Evolutionary conservation across 2,888 invertebrate genomes (phyloP).

Genomic region (Caenorhabditis sp.): DNA sequence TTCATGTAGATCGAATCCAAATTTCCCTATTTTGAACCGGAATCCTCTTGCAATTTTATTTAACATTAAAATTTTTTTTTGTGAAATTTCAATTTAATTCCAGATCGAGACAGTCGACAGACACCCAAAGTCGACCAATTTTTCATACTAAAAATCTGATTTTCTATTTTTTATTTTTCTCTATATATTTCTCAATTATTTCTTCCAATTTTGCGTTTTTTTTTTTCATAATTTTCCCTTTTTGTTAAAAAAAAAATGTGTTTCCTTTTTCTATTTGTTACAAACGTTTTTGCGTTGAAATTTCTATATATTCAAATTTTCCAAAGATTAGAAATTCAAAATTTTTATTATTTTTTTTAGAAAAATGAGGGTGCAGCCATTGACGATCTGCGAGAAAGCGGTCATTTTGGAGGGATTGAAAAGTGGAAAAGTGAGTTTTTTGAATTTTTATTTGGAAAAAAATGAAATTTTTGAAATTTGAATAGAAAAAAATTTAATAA

Average conservation of each 20-base stretch:
- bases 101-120: no score
- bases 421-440: slow-evolving; percentile 40
- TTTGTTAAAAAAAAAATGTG: no score
- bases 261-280: no score
- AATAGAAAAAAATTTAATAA: background rate
- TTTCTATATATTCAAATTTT: slow-evolving; percentile 10
- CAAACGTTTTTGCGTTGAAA: background rate
- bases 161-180: no score
- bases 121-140: no score
- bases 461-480: background rate
- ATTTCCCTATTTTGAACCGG: no score
- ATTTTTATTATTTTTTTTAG: slow-evolving; percentile 6
- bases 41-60: no score
- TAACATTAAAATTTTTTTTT: background rate
- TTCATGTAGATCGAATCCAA: no score
- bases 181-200: no score
- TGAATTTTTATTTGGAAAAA: background rate
- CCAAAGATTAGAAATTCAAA: background rate
- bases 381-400: slow-evolving; percentile 52
- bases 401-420: slow-evolving; percentile 51
- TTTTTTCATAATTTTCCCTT: no score
- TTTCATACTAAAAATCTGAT: no score
- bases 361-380: slow-evolving; percentile 51
- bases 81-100: background rate
- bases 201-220: no score